A percentile compares a stretch with the other conserved stretches of the same genome.
These are phyloP conservation scores for Cryptocephalus primarius DNA, from an alignment of 2,888 invertebrate genomes.

Conservation along the genomic window DNA sequence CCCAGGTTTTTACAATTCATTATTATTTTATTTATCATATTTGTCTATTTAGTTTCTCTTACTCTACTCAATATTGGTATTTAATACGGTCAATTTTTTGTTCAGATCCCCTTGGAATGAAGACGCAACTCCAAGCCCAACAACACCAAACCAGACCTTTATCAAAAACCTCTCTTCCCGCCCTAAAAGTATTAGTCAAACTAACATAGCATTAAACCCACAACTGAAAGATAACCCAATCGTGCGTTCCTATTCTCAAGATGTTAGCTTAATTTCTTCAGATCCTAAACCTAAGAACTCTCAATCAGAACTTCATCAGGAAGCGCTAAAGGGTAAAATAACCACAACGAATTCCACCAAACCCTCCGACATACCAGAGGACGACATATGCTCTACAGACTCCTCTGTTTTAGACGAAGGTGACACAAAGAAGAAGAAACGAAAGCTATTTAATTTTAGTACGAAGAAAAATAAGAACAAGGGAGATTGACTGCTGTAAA, in stretches of 20 bases:
- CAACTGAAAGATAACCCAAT: slow-evolving; percentile 25
- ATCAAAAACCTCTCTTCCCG: slow-evolving; percentile 15
- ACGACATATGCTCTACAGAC: slow-evolving; percentile 57
- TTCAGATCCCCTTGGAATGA: slow-evolving; percentile 18
- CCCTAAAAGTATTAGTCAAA: slow-evolving; percentile 29
- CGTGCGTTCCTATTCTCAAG: slow-evolving; percentile 43
- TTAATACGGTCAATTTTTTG: neutral
- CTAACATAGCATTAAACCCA: slow-evolving; percentile 24
- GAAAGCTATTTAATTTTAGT: slow-evolving; percentile 53
- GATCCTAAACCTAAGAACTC: slow-evolving; percentile 37
- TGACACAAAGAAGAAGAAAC: slow-evolving; percentile 47
- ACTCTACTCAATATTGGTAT: no score
- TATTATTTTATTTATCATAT: no score
- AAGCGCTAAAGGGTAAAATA: slow-evolving; percentile 14
- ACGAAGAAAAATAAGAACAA: slow-evolving; percentile 32
- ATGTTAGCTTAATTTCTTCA: slow-evolving; percentile 32
- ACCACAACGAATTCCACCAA: slow-evolving; percentile 15
- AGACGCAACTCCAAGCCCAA: slow-evolving; percentile 9
- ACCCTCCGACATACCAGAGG: slow-evolving; percentile 42
- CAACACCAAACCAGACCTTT: slow-evolving; percentile 3
- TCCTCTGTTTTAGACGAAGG: slow-evolving; percentile 59
- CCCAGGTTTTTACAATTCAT: no score
- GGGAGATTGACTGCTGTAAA: slow-evolving; percentile 7
- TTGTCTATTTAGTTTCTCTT: no score
- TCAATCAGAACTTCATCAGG: slow-evolving; percentile 41